Base-by-base conservation (phyloP, 2,113 vertebrate genomes). In the Petrocephalus zakoni region DNA sequence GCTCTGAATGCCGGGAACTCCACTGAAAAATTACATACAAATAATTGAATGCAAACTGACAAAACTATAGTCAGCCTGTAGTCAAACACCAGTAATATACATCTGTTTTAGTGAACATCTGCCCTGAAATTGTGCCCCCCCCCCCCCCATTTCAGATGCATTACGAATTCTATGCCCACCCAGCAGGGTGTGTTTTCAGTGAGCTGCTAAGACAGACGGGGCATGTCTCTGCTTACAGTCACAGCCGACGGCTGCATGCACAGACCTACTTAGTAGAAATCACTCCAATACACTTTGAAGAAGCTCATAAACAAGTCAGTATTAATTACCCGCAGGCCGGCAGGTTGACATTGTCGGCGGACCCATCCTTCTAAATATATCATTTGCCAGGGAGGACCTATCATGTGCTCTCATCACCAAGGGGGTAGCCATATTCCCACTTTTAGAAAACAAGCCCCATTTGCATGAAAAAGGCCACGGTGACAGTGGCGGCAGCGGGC, bases 381-480 rank as follows among this genome's bases (percentile, higher is more conserved):
- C 92, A 93, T 92, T 94, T 83, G 93, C 46, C 93, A 91, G 93
- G 93, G 93, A 94, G 93, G 90, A 89, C 91, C 95, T 95, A 96
- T 97, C 96, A 96, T 96, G 96, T 95, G 92, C 94, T 94, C 94
- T 95, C 94, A 96, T 96, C 95, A 95, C 93, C 93, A 94, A 94
- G 93, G 93, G 95, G 93, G 92, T 92, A 94, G 90, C 90, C 94
- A 96, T 96, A 96, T 96, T 94, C 96, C 94, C 96, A 9, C 52
- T 95, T 91, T 92, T 91, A 93, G 95, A 95, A 97, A 97, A 96
- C 95, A 95, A 95, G 96, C 94, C 37, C 5, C 95, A 99, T 99
- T 97, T 97, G 94, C 96, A 98, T 97, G 94, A 98, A 95, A 98
- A 98, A 97, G 96, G 96, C 96, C 95, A 94, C 94, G 95, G 95